Percentiles rank a stretch among this genome's conserved stretches.
Conservation (phyloP, 2,797 vertebrate genomes). For the Paratrypauchen microcephalus region DNA sequence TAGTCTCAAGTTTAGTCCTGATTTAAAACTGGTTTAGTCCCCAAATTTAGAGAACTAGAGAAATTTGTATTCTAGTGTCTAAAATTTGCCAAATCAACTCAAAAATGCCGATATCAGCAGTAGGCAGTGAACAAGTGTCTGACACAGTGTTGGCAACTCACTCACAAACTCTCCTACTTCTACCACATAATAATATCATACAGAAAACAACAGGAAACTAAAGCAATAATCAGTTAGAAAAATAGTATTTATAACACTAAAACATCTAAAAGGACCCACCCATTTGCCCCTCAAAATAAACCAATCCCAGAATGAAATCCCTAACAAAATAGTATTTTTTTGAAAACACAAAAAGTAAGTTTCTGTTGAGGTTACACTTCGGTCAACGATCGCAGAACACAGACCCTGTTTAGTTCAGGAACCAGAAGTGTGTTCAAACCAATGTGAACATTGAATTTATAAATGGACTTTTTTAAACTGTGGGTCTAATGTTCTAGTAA, state of each 20-base stretch:
- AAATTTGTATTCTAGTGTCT: too few species aligned
- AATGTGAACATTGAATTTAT: background rate
- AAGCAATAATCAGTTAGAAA: constrained; percentile 70
- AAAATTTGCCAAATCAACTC: background rate
- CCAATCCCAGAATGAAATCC: constrained; percentile 36
- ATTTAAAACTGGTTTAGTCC: too few species aligned
- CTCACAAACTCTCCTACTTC: constrained; percentile 71
- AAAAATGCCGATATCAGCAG: background rate
- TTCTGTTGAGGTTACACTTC: constrained; percentile 65
- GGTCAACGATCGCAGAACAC: constrained; percentile 43
- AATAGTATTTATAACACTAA: constrained; percentile 68
- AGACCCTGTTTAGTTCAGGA: constrained; percentile 58
- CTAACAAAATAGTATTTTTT: constrained; percentile 76
- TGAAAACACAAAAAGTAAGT: constrained; percentile 45
- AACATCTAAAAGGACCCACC: constrained; percentile 68
- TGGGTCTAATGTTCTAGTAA: too few species aligned
- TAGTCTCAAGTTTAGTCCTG: background rate
- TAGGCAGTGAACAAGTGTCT: constrained; percentile 45
- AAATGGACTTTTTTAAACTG: background rate
- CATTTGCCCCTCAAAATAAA: constrained; percentile 39
- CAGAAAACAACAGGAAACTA: constrained; percentile 57
- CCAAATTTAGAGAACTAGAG: too few species aligned
- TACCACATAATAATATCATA: constrained; percentile 70
- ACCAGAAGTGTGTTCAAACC: constrained; percentile 66
- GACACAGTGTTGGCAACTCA: constrained; percentile 81